Base-by-base conservation (phyloP, 2,797 vertebrate genomes). In the Crocidura indochinensis region DNA sequence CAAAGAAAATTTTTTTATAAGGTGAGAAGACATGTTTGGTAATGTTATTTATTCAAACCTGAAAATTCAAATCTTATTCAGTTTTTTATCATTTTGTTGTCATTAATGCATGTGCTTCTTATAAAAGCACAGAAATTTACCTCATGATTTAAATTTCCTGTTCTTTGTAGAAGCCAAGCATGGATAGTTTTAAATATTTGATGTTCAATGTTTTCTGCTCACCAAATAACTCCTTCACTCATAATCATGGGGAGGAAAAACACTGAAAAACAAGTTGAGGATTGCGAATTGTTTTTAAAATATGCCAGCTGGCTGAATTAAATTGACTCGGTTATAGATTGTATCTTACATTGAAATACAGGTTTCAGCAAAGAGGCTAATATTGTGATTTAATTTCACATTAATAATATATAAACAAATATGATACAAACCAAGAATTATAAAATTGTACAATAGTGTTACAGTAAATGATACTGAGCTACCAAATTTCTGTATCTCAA, bases 161-260 rank as follows among this genome's bases (percentile, higher is more conserved):
- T 84, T 85, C 44, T 91, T 81, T 88, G 26, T 17, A 92, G 26
- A 90, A 69, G 82, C 24, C 8, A 65, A 78, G 29, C 69, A 86
- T 73, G 31, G n/a, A 77, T 65, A 24, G 29, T 90, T 92, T 87
- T 91, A 94, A 94, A 86, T 84, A 92, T 94, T 94, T 95, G 72
- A 80, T 96, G 51, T 91, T 96, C 64, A 91, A 74, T 90, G 65
- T 68, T 90, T 95, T 64, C 76, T 94, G 73, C 56, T 94, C 80
- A 86, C 46, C 0, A 2, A 76, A 71, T 94, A 91, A 83, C 56
- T 69, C 60, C 87, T 91, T 90, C 24, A 85, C 79, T 88, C 38
- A 92, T 26, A 84, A 88, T 80, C 31, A 31, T 24, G 17, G 27
- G 22, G 84, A 84, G 65, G 77, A 51, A 75, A 93, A 87, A 87